phyloP scores from a whole-genome alignment of 92 coral and sea anemone species.

The Porites lobata region DNA sequence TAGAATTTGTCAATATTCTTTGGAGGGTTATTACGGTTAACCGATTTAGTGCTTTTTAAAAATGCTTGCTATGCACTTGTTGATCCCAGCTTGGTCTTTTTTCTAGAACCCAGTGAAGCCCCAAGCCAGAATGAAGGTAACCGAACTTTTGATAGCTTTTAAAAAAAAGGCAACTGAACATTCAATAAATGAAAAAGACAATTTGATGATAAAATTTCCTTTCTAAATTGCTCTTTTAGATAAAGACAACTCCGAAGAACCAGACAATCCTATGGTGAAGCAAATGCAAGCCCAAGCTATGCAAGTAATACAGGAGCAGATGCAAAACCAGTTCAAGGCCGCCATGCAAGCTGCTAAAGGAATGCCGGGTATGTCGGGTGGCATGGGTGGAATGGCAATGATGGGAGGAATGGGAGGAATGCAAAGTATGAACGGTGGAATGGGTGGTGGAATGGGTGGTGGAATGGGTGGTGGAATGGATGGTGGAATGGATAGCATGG shows the following conservation, averaged over 20 bases:
- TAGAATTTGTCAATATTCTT: too few relatives aligned
- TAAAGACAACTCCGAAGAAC: constrained; percentile 72
- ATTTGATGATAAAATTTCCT: not conserved
- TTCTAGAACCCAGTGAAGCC: constrained; percentile 44
- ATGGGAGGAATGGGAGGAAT: constrained; percentile 57
- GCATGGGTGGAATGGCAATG: constrained; percentile 26
- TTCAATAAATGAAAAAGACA: not conserved
- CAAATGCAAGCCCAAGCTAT: constrained; percentile 84
- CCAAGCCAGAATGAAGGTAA: constrained; percentile 48
- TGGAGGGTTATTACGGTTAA: too few relatives aligned
- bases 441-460: constrained; percentile 53
- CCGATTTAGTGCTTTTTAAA: too few relatives aligned
- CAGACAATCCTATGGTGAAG: constrained; percentile 72
- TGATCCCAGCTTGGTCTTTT: not conserved
- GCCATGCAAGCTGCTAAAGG: constrained; percentile 57
- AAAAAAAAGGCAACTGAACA: too few relatives aligned
- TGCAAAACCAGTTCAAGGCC: constrained; percentile 61
- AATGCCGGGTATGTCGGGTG: constrained; percentile 59
- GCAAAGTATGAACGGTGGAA: constrained; percentile 18
- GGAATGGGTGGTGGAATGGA: constrained; percentile 53
- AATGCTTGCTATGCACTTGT: too few relatives aligned
- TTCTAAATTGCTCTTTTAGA: constrained; percentile 19
- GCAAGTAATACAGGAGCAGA: constrained; percentile 73
- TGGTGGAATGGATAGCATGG: constrained; percentile 50
- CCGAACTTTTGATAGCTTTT: not conserved